Evolutionary conservation across 2,888 invertebrate species (phyloP), one percentile per base, ranked within the genome.

Genomic region (Pimpla rufipes): DNA sequence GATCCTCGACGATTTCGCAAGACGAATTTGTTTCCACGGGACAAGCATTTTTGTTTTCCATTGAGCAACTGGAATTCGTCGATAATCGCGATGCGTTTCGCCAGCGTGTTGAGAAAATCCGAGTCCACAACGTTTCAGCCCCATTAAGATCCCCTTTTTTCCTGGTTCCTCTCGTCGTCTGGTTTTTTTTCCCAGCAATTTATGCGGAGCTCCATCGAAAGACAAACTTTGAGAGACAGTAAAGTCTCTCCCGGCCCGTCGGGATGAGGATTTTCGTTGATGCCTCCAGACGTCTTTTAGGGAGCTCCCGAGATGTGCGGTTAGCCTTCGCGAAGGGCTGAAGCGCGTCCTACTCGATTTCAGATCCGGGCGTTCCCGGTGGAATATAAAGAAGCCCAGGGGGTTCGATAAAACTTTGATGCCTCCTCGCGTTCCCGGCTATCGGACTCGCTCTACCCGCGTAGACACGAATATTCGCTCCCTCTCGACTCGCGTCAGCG

Each of bases 401-500:
- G 35, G 42, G 57, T 4, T 50, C 59, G 45, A 45, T 76, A 35
- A 82, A 79, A 79, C 71, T 75, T 83, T 59, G 4, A 10, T 47
- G 40, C 52, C 68, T 18, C 47, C n/a, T 50, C 70, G 16, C 35
- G 6, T 18, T 42, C 35, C 37, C n/a, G 45, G 35, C 23, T 23
- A 45, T 68, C 59, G 37, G 21, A 13, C 16, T 18, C 8, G 29
- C 5, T 29, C 37, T 10, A 35, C 23, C 47, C 47, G 23, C 62
- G 52, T n/a, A n/a, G n/a, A n/a, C n/a, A n/a, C n/a, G 47, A 75
- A 67, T 79, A 73, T 45, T 47, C 45, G 18, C 37, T 75, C 40
- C 35, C 40, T 75, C 87, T 87, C 75, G 85, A 74, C 78, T 87
- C 84, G 84, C 87, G 83, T 88, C 88, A 88, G 85, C 83, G 86